Evolutionary conservation across 2,797 vertebrate species (phyloP).

Genomic region (Hemibagrus guttatus): DNA sequence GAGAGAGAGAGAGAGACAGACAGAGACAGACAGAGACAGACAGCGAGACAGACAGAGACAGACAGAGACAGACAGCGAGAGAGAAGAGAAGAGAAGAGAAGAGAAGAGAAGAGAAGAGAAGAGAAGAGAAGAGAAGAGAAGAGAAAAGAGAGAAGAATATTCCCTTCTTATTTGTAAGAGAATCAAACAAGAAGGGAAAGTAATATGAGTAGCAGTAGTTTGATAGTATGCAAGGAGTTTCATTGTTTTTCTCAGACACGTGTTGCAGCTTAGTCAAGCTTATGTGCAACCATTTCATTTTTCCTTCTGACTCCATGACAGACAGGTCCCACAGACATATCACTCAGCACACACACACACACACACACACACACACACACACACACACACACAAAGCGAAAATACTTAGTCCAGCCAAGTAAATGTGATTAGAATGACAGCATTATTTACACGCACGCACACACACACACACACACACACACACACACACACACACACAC

Average conservation of each 20-base stretch:
- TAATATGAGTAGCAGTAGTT: constrained; percentile 19
- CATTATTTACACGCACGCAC: constrained; percentile 5
- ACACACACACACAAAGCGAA: constrained; percentile 33
- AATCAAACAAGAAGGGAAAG: background rate
- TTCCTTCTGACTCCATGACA: constrained; percentile 75
- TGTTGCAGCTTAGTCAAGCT: constrained; percentile 80
- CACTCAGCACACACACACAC: constrained; percentile 43
- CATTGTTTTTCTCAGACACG: constrained; percentile 67
- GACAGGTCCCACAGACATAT: constrained; percentile 71
- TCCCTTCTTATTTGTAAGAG: background rate
- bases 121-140: no score
- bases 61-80: no score
- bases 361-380: constrained; percentile 9
- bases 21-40: background rate
- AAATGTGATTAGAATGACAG: constrained; percentile 63
- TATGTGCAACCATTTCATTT: constrained; percentile 73
- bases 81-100: no score
- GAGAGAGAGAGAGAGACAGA: constrained; percentile 58
- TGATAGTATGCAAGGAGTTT: constrained; percentile 62
- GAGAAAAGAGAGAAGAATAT: no score
- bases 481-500: background rate
- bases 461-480: background rate
- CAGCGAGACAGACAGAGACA: background rate
- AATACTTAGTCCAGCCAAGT: constrained; percentile 65
- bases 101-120: no score